Percentiles rank a stretch among this genome's conserved stretches.
Conservation (phyloP, 1,140 invertebrate genomes). For the Triops longicaudatus region DNA sequence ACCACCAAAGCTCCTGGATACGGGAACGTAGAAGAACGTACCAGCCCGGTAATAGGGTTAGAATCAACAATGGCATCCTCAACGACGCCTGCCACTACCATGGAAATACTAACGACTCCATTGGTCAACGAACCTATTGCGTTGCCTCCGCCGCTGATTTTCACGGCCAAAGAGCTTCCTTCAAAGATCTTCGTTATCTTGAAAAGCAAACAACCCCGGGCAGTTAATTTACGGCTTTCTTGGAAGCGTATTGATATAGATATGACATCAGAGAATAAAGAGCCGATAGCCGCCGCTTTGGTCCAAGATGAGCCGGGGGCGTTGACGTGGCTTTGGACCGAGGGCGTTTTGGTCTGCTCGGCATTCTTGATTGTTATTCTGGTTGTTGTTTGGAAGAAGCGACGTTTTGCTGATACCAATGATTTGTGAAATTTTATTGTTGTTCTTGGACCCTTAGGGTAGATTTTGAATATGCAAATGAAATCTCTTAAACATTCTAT, state of each 20-base stretch:
- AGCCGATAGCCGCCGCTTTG: neutral
- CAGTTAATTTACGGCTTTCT: neutral
- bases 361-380: neutral
- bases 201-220: neutral
- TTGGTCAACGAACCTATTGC: neutral
- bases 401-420: neutral
- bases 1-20: conserved; percentile 8
- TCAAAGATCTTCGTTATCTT: neutral
- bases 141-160: neutral
- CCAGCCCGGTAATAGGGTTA: neutral
- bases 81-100: neutral
- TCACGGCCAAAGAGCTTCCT: neutral
- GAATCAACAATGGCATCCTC: neutral
- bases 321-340: neutral
- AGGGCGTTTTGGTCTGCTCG: neutral
- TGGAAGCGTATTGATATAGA: conserved; percentile 5
- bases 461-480: neutral
- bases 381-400: neutral
- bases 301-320: neutral
- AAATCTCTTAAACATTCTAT: too few species aligned
- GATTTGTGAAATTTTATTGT: neutral
- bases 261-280: neutral
- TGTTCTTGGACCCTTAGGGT: neutral
- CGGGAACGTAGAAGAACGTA: neutral
- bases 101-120: neutral